Base-by-base conservation (phyloP, 1,140 invertebrate species). In the Ceratosolen fusciceps region DNA sequence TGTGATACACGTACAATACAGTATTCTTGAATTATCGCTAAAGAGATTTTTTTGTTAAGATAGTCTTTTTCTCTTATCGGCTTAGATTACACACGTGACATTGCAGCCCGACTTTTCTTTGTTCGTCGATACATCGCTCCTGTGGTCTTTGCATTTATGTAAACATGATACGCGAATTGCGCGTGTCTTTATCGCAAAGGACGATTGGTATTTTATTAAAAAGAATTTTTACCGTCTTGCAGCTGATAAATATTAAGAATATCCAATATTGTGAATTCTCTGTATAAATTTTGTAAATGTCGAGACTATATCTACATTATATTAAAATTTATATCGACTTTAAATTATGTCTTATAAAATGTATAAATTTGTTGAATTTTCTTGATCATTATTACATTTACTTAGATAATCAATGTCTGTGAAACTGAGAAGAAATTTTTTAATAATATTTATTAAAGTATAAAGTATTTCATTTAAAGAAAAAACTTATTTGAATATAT, bases 51-150 rank as follows among this genome's bases (percentile, higher is more conserved):
- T 67, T 68, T 76, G n/a, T 76, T 67, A 54, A 29, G 16, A 75
- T 43, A 67, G 9, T 26, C 47, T 76, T 54, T n/a, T n/a, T 54
- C 8, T 68, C 58, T 76, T 68, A 70, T 77, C 75, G 47, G 52
- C n/a, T 24, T 21, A 77, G 75, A 70, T 56, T 70, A 43, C 49
- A 24, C 49, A 56, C 52, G 65, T 77, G 67, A 77, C n/a, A 70
- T 58, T 39, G 65, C 34, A 16, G 16, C 16, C 26, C 21, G 39
- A 37, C 49, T 47, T 62, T 74, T 62, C 37, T 74, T 47, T 60
- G 54, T 62, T 43, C 4, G 49, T 12, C 16, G 54, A 34, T 52
- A 52, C 16, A 16, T 14, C 2, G 43, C 29, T 26, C 4, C 12
- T 7, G 16, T 9, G 21, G 9, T 70, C 10, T 2, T 65, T 37